Evolutionary conservation across 2,888 invertebrate genomes (phyloP).

Genomic region (Mythimna vitellina): DNA sequence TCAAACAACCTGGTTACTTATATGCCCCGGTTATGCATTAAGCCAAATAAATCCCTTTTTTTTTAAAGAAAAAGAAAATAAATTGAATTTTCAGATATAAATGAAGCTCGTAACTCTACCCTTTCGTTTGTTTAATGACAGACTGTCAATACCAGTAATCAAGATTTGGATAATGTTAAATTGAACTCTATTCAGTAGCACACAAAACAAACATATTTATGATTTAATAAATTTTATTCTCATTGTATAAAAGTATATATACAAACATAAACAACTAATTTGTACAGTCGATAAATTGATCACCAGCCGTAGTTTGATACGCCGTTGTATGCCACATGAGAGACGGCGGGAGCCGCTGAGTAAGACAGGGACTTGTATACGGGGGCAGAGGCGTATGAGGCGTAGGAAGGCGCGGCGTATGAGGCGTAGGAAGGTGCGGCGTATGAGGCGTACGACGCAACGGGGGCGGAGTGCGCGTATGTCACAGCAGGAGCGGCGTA

Average conservation of each 20-base stretch:
- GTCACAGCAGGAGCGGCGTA: conserved; percentile 70
- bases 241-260: conserved; percentile 83
- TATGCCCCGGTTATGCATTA: not conserved
- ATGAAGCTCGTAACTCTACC: conserved; percentile 40
- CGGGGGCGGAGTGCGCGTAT: conserved; percentile 61
- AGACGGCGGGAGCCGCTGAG: conserved; percentile 90
- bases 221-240: conserved; percentile 78
- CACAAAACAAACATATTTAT: conserved; percentile 2
- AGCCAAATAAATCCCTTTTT: conserved; percentile 28
- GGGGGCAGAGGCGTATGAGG: conserved; percentile 70
- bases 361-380: conserved; percentile 85
- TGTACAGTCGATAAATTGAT: conserved; percentile 79
- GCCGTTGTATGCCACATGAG: conserved; percentile 92
- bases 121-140: conserved; percentile 29
- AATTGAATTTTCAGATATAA: not conserved
- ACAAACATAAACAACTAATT: conserved; percentile 81
- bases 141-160: not conserved
- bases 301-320: conserved; percentile 92
- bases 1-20: no score
- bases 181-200: not conserved
- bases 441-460: conserved; percentile 57
- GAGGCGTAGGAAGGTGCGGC: conserved; percentile 65
- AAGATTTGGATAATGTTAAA: conserved; percentile 1
- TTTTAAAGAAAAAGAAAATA: not conserved
- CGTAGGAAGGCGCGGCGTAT: conserved; percentile 56